Evolutionary conservation across 2,797 vertebrate species (phyloP), one percentile per base, ranked within the genome.

Genomic region (Leptodactylus fallax): DNA sequence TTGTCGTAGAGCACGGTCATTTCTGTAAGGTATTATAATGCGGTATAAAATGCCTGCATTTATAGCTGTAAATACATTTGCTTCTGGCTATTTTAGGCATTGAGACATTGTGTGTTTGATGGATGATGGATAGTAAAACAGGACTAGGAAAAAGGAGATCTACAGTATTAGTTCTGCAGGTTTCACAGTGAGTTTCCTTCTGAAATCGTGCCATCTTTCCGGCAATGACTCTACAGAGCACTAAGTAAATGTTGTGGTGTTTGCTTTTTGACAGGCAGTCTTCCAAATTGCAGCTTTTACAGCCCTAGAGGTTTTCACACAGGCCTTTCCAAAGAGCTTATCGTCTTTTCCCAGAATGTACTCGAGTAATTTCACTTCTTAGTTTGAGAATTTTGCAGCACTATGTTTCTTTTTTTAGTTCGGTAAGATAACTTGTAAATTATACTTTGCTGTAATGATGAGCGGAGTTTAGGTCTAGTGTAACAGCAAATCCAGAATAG

Each of bases 311-410:
- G 65, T 85, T 83, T 88, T 84, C 74, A 61, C 77, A 47, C 82
- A 88, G 65, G 53, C 55, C 79, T 85, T 85, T 88, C 78, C 83
- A 88, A 88, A 88, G 78, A 61, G 87, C 87, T 88, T 88, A 88
- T 88, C 87, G 85, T 53, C 83, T 72, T 74, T 71, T 88, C 58
- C 79, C 87, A 88, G 87, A 79, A 81, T 81, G 79, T 85, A 85
- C 83, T 88, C 23, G 12, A 85, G 83, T 85, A 81, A 88, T 81
- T 85, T 88, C 78, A 76, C 77, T 76, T 85, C 69, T 55, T 88
- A 79, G 27, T 36, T 81, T 55, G 78, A 81, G 81, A 76, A 56
- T 81, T 71, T 76, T 71, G 17, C 36, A 80, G 69, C 23, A 25
- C 23, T 23, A 4, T 60, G 69, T 81, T 78, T 36, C 58, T 6